Percentiles rank a stretch among this genome's conserved stretches.
These are phyloP conservation scores for Botia almorhae DNA, from an alignment of 2,797 vertebrate genomes.

Conservation along the genomic window DNA sequence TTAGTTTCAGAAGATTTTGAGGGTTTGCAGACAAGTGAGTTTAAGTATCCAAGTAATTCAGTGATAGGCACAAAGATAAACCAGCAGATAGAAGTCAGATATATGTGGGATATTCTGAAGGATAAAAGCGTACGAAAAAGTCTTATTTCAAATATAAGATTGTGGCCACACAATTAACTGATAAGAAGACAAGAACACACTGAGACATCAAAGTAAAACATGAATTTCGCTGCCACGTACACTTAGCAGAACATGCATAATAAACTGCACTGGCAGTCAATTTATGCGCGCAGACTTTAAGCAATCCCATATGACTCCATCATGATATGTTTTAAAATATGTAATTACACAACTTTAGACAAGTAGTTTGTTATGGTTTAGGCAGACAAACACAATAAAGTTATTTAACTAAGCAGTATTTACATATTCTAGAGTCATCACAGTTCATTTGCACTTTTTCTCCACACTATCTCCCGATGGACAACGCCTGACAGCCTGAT, in stretches of 20 bases:
- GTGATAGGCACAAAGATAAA: constrained; percentile 37
- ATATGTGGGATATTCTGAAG: constrained; percentile 33
- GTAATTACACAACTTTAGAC: constrained; percentile 27
- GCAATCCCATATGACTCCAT: not conserved
- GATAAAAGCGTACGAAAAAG: constrained; percentile 45
- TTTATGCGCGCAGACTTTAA: not conserved
- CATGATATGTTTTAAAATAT: not conserved
- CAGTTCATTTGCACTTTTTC: constrained; percentile 59
- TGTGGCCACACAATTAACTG: constrained; percentile 47
- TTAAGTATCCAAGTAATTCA: constrained; percentile 44
- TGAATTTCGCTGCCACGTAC: constrained; percentile 9
- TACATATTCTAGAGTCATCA: constrained; percentile 50
- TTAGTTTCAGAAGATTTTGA: constrained; percentile 45
- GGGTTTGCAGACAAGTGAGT: constrained; percentile 1
- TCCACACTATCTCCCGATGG: constrained; percentile 50
- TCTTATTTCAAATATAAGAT: constrained; percentile 32
- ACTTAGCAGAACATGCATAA: constrained; percentile 12
- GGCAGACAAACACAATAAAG: constrained; percentile 47
- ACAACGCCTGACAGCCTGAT: constrained; percentile 54
- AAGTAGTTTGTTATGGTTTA: constrained; percentile 28
- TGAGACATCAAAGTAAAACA: constrained; percentile 41
- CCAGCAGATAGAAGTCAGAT: constrained; percentile 43
- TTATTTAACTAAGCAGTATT: constrained; percentile 30
- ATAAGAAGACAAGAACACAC: constrained; percentile 26
- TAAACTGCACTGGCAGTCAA: not conserved